Conservation (phyloP, 53 echinoderm and acorn worm genomes). For the Hippasteria phrygiana region DNA sequence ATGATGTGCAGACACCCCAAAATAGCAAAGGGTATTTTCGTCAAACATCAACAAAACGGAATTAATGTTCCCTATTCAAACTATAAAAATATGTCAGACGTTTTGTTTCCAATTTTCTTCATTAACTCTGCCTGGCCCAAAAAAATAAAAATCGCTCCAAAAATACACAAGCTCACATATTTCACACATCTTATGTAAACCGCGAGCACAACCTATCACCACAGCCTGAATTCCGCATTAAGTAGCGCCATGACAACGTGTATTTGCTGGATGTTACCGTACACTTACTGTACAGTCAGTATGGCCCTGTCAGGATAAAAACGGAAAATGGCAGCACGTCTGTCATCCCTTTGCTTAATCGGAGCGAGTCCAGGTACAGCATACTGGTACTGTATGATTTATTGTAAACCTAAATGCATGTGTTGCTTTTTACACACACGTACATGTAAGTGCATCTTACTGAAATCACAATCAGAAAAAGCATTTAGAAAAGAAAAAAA, state of each 20-base stretch:
- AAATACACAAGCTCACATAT: slow-evolving; percentile 60
- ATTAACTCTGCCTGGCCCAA: neutral
- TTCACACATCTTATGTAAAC: slow-evolving; percentile 67
- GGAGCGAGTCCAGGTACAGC: no score
- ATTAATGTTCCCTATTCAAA: neutral
- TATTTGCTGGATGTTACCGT: neutral
- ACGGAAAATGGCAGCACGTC: slow-evolving; percentile 31
- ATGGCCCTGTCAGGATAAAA: neutral
- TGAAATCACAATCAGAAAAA: no score
- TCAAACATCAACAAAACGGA: neutral
- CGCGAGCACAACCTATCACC: slow-evolving; percentile 50
- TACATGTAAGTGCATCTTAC: neutral
- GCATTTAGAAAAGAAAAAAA: no score
- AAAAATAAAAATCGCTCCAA: slow-evolving; percentile 30
- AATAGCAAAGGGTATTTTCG: no score
- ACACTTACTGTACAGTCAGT: neutral
- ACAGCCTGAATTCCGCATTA: slow-evolving; percentile 49
- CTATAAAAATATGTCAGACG: neutral
- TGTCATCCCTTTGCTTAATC: slow-evolving; percentile 14
- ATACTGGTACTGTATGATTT: neutral
- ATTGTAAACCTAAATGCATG: no score
- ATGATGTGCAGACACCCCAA: no score
- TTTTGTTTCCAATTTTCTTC: neutral
- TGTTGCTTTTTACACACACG: neutral
- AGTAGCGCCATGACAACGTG: slow-evolving; percentile 27